Conservation (phyloP, 92 coral and sea anemone genomes). For the Phenganax stokvisi region DNA sequence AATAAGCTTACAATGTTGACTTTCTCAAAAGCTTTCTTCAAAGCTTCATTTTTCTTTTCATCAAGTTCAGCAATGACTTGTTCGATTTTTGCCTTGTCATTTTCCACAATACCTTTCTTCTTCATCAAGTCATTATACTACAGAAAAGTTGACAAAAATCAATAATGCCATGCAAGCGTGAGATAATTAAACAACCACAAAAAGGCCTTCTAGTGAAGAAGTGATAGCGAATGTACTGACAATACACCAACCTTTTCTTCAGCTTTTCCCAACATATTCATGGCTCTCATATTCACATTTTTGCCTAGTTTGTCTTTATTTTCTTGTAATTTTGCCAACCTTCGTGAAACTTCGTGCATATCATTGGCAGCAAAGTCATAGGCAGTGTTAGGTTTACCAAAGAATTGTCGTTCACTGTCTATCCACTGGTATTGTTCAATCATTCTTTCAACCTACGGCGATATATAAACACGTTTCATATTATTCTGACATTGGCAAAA, state of each 20-base stretch:
- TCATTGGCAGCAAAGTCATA: conserved; percentile 88
- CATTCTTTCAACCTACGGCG: conserved; percentile 77
- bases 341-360: conserved; percentile 82
- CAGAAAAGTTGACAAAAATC: neutral
- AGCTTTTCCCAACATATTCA: conserved; percentile 97
- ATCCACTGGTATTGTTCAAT: conserved; percentile 87
- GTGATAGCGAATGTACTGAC: neutral
- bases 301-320: conserved; percentile 90
- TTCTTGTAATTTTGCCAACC: conserved; percentile 75
- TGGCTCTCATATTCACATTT: conserved; percentile 94
- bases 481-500: neutral
- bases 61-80: conserved; percentile 87
- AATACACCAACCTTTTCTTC: conserved; percentile 74
- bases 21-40: conserved; percentile 92
- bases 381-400: conserved; percentile 92
- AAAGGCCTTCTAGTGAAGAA: too few species aligned
- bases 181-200: neutral
- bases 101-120: conserved; percentile 86
- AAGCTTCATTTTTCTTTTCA: conserved; percentile 93
- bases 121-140: conserved; percentile 95
- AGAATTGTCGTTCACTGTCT: conserved; percentile 74
- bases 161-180: neutral
- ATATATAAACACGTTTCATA: neutral
- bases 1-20: conserved; percentile 67
- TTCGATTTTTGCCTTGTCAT: conserved; percentile 93